Conservation (phyloP, 2,113 vertebrate genomes). For the Toxostoma redivivum region DNA sequence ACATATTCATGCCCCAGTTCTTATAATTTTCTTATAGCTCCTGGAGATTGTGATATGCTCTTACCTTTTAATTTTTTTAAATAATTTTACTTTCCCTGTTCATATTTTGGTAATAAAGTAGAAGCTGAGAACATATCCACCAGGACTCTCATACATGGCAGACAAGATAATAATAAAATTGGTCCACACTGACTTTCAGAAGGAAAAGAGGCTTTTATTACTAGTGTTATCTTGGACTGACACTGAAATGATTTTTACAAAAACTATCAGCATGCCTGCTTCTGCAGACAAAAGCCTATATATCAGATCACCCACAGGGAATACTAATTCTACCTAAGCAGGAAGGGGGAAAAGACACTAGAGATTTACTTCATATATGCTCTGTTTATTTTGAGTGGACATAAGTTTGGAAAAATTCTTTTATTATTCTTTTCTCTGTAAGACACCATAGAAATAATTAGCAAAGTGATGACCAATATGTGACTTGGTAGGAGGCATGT, state of each 20-base stretch:
- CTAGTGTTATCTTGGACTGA: neutral
- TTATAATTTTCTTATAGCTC: conserved; percentile 8
- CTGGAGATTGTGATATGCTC: neutral
- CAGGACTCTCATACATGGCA: neutral
- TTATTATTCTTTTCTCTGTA: neutral
- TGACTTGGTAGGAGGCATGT: neutral
- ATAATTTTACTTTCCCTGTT: neutral
- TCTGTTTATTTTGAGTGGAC: neutral
- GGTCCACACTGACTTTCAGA: neutral
- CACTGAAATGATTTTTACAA: neutral
- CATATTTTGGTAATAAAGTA: neutral
- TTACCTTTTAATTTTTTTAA: neutral
- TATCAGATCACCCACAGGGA: neutral
- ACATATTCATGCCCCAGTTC: neutral
- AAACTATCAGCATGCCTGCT: neutral
- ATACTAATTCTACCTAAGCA: neutral
- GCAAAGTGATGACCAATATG: neutral
- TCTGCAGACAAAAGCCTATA: neutral
- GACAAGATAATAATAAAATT: neutral
- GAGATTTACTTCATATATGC: neutral
- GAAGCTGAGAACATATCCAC: neutral
- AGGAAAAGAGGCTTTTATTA: neutral
- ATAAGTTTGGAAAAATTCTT: neutral
- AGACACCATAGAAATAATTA: neutral
- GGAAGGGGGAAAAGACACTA: neutral